A percentile compares a stretch with the other conserved stretches of the same genome.
Conservation (phyloP, 2,888 invertebrate species). For the Notodonta dromedarius region DNA sequence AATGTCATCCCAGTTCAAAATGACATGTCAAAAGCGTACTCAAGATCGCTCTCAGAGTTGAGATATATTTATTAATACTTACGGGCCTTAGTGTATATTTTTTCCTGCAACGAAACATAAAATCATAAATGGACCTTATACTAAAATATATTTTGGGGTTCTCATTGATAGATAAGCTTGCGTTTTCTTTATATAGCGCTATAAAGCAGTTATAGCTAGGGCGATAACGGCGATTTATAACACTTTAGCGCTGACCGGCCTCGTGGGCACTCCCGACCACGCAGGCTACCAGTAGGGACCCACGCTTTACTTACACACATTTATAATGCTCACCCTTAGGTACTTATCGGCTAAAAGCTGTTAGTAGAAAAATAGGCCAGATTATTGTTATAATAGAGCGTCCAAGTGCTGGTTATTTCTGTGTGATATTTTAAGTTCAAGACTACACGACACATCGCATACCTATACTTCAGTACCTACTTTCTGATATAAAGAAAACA, state of each 20-base stretch:
- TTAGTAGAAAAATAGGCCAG: slow-evolving; percentile 18
- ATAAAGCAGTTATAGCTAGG: slow-evolving; percentile 73
- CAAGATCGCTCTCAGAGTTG: too few species aligned
- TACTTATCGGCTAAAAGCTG: slow-evolving; percentile 15
- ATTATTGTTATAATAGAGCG: neutral
- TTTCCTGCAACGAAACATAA: neutral
- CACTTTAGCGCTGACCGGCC: slow-evolving; percentile 56
- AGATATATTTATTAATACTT: too few species aligned
- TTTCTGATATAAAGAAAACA: too few species aligned
- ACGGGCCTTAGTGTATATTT: neutral
- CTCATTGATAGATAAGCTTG: slow-evolving; percentile 56
- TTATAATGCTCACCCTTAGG: slow-evolving; percentile 31
- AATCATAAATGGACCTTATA: neutral
- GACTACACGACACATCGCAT: too few species aligned
- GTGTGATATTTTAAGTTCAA: too few species aligned
- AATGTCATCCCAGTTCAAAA: too few species aligned
- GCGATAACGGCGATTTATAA: slow-evolving; percentile 76
- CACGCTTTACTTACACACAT: slow-evolving; percentile 47
- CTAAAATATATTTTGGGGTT: slow-evolving; percentile 41
- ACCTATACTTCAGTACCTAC: too few species aligned
- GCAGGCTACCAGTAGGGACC: slow-evolving; percentile 10
- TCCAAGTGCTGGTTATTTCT: neutral
- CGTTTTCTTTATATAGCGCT: slow-evolving; percentile 65
- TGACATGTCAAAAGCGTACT: too few species aligned
- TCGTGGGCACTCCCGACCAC: slow-evolving; percentile 25